phyloP scores from a whole-genome alignment of 1,140 invertebrate species.

The Hyles euphorbiae region DNA sequence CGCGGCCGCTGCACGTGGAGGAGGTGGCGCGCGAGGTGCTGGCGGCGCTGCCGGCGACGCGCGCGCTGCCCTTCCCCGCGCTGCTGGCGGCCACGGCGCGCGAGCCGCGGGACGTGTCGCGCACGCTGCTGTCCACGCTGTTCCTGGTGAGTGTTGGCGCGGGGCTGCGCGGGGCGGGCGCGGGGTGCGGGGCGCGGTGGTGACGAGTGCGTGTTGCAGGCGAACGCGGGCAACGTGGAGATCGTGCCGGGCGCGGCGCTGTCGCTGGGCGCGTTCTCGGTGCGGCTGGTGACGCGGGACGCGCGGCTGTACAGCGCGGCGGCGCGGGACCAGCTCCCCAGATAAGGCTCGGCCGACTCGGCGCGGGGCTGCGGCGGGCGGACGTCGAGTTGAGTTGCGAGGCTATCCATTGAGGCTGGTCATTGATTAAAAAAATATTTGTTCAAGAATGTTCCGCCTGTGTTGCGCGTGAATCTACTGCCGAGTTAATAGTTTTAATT shows the following conservation, averaged over 20 bases:
- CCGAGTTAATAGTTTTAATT: too few species aligned
- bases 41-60: constrained; percentile 16
- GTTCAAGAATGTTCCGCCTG: too few species aligned
- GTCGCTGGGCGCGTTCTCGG: constrained; percentile 31
- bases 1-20: constrained; percentile 29
- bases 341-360: background rate
- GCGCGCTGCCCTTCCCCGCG: constrained; percentile 13
- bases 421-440: too few species aligned
- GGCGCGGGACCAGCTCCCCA: background rate
- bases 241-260: constrained; percentile 37
- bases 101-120: constrained; percentile 28
- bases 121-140: constrained; percentile 44
- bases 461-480: too few species aligned
- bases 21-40: constrained; percentile 24
- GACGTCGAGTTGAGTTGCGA: background rate
- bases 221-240: constrained; percentile 53
- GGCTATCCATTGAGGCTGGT: too few species aligned
- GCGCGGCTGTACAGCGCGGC: constrained; percentile 19
- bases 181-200: constrained; percentile 23
- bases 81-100: constrained; percentile 22
- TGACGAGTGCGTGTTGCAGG: constrained; percentile 34
- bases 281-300: constrained; percentile 39
- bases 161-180: background rate
- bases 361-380: constrained; percentile 20
- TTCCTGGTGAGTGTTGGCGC: constrained; percentile 30